Evolutionary conservation across 2,113 vertebrate species (phyloP), one percentile per base, ranked within the genome.

Genomic region (Centropus bengalensis): DNA sequence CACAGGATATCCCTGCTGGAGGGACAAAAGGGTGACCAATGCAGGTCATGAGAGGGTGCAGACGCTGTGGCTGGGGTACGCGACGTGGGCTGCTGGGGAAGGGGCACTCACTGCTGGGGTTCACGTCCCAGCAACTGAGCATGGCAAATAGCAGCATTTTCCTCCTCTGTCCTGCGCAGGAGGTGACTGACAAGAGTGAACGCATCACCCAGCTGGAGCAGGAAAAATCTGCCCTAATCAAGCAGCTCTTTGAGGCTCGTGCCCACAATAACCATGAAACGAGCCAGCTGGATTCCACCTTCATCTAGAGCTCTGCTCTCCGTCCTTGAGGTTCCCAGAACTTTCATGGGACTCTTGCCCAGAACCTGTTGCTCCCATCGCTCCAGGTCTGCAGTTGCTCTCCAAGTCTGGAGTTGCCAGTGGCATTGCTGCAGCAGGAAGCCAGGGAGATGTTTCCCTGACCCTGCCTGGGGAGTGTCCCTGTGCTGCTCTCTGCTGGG

Each of bases 171-270:
- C 45, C 68, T 3, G 0, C 17, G 12, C 94, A 99, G 99, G 99
- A 99, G 96, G 99, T 99, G 96, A 99, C 98, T 0, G 97, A 98
- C 47, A 99, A 98, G 97, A 99, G 99, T 0, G 98, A 99, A 51
- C 98, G 98, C 16, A 99, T 99, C 96, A 98, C 99, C 8, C 99
- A 99, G 98, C 87, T 99, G 98, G 99, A 99, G 96, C 99, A 99
- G 94, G 99, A 99, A 98, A 99, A 99, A 78, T 99, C 98, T 0
- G 98, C 99, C 3, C 97, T 99, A 67, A 99, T 99, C 96, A 99
- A 99, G 92, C 99, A 99, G 97, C 98, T 99, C 36, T 99, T 99
- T 3, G 99, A 99, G 94, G 99, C 99, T 18, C 98, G 98, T 0
- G 98, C 99, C 24, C 97, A 78, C 52, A 98, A 85, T 70, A 95